A percentile compares a stretch with the other conserved stretches of the same genome.
phyloP scores from a whole-genome alignment of 2,888 invertebrate species.

The Arrhopalites spinosus region DNA sequence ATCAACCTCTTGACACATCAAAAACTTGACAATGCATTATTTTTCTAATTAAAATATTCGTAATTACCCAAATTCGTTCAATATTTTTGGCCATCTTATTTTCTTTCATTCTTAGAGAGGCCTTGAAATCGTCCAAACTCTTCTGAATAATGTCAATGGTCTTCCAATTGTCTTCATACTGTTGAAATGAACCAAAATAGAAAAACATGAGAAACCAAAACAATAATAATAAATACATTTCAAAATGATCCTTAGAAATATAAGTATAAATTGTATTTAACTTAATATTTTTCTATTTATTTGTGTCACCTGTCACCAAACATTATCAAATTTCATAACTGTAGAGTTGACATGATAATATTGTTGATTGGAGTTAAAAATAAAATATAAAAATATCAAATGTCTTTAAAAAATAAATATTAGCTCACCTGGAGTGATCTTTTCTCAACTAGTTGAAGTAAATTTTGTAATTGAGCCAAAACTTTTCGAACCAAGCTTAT shows the following conservation, averaged over 20 bases:
- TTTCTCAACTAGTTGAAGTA: constrained; percentile 18
- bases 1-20: not conserved
- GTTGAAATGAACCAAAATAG: not conserved
- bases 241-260: too few species aligned
- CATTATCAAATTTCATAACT: too few species aligned
- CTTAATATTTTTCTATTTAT: too few species aligned
- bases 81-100: constrained; percentile 13
- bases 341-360: too few species aligned
- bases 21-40: too few species aligned
- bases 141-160: constrained; percentile 24
- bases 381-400: not conserved
- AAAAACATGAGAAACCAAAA: too few species aligned
- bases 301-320: too few species aligned
- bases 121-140: constrained; percentile 8
- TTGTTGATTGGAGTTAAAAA: not conserved
- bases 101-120: constrained; percentile 10
- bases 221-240: too few species aligned
- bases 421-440: constrained; percentile 9
- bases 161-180: constrained; percentile 27
- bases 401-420: not conserved
- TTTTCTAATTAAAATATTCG: too few species aligned
- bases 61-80: constrained; percentile 20
- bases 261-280: not conserved
- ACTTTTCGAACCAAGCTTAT: constrained; percentile 17
- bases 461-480: constrained; percentile 18